Evolutionary conservation across 1,140 invertebrate species (phyloP), one percentile per base, ranked within the genome.

Genomic region (Pseudoatta argentina): DNA sequence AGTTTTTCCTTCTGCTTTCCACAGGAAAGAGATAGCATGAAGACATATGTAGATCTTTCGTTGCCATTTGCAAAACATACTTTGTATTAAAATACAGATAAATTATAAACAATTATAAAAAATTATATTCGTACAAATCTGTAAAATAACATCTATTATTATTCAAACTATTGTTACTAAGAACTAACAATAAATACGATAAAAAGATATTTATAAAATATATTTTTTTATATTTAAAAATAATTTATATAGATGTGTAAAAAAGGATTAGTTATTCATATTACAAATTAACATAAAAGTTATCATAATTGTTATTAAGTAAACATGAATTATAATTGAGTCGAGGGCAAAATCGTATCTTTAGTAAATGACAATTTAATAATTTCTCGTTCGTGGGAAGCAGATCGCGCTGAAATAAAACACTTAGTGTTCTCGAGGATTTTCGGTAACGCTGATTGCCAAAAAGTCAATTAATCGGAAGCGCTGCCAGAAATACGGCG

Each of bases 391-490:
- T 81, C 18, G 21, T 24, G 66, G 21, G 8, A 71, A 57, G 5
- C 7, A 51, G 30, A 71, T 71, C 64, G 64, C 16, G 78, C 21
- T 55, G 21, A 81, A 81, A 81, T 71, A 21, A 66, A 67, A 21
- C 53, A 71, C 53, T 81, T 81, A 44, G 78, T 18, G 64, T 57
- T 71, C 21, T 39, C 21, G 48, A 39, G 18, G 34, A 71, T 24
- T 57, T 63, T 53, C 27, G 21, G 7, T 67, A 63, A 63, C 57
- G 44, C 44, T 44, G 78, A 81, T 81, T 81, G 78, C 66, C 78
- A 81, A 81, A 81, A 81, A 71, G 78, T 81, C 51, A 81, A 81
- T 81, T 81, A 81, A 81, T 57, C 21, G 78, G 66, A 81, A 81
- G 12, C 78, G 64, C 21, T 71, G 64, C 78, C 78, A 81, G 66